Conservation (phyloP, 2,888 invertebrate genomes). For the Malachius bipustulatus region DNA sequence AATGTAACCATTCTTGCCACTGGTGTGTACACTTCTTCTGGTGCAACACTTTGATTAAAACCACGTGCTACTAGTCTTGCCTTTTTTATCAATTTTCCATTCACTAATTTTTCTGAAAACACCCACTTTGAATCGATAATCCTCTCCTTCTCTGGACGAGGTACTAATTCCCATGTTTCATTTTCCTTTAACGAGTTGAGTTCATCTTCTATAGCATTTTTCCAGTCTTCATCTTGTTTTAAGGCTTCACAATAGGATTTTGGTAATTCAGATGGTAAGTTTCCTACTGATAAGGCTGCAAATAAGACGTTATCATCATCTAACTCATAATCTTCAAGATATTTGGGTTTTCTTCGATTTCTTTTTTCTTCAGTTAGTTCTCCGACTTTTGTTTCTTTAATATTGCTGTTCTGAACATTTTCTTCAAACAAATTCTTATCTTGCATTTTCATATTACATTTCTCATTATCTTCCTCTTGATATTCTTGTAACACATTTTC, state of each 20-base stretch:
- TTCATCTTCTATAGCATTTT: conserved; percentile 8
- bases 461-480: neutral
- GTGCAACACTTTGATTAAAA: conserved; percentile 9
- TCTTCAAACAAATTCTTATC: conserved; percentile 3
- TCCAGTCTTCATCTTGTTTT: conserved; percentile 5
- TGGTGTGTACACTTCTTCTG: conserved; percentile 24
- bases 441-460: neutral
- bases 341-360: conserved; percentile 11
- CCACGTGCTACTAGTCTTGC: conserved; percentile 9
- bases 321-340: conserved; percentile 12
- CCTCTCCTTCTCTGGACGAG: conserved; percentile 1
- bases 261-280: conserved; percentile 15
- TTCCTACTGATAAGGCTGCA: conserved; percentile 12
- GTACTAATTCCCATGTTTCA: conserved; percentile 6
- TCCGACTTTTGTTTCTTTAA: neutral
- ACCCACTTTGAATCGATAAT: conserved; percentile 9
- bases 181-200: conserved; percentile 5
- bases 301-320: conserved; percentile 11
- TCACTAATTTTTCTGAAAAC: conserved; percentile 6
- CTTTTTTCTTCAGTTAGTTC: conserved; percentile 9
- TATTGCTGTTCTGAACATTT: neutral
- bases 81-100: conserved; percentile 4
- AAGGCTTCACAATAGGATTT: conserved; percentile 15
- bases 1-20: conserved; percentile 21
- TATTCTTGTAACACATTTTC: conserved; percentile 8